Base-by-base conservation (phyloP, 2,888 invertebrate genomes). In the Pristionchus fissidentatus region DNA sequence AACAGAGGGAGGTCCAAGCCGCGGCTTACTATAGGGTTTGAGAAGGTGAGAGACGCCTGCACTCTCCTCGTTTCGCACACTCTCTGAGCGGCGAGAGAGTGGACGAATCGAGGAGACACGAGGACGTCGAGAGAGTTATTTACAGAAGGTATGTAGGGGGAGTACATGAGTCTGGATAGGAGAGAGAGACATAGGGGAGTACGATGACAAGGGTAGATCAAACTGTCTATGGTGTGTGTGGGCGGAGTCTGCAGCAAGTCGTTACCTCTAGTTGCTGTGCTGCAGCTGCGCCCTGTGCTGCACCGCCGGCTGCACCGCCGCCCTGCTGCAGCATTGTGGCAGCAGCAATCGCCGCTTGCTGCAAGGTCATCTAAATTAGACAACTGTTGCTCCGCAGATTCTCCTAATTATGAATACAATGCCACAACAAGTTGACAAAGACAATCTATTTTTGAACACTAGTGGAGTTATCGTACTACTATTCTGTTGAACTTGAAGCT, bases 311-410 rank as follows among this genome's bases (percentile, higher is more conserved):
- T 41, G 38, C 41, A 73, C 22, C 57, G 3, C 57, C 55, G 10
- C 79, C 79, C 41, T 79, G 79, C 57, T 79, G 79, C 55, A 79
- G 38, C 35, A 79, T 35, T 2, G 79, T 57, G 19, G 79, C 79
- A 26, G 75, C 75, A 19, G 75, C 75, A 10, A 77, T 22, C 4
- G 75, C 75, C 5, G 75, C 75, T 35, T 77, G 75, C 75, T 77
- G 19, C 49, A 49, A 49, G 10, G 49, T 15, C 49, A 49, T 10
- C 19, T 49, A 49, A 10, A 19, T 49, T 19, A n/a, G n/a, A n/a
- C n/a, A n/a, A n/a, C n/a, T n/a, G n/a, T n/a, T n/a, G n/a, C n/a
- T n/a, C n/a, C n/a, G n/a, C n/a, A n/a, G n/a, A n/a, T n/a, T n/a
- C n/a, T n/a, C n/a, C n/a, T n/a, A n/a, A n/a, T n/a, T n/a, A n/a